These are phyloP conservation scores for Trichosurus vulpecula DNA, from an alignment of 2,797 vertebrate species.

Conservation along the genomic window DNA sequence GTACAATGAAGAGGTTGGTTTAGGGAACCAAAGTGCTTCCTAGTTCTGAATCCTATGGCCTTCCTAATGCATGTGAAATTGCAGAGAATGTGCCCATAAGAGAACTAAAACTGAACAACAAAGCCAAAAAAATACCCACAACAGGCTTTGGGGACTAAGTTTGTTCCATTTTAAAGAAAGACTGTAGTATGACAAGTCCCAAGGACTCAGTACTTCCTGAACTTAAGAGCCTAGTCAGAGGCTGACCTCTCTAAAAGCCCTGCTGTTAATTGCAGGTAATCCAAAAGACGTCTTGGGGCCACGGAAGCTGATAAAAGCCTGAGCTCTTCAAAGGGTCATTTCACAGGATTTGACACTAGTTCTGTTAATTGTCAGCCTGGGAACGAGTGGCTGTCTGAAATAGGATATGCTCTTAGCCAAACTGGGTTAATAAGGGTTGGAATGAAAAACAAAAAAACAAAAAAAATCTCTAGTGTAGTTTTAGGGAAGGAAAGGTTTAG, in stretches of 20 bases:
- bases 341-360: slow-evolving; percentile 11
- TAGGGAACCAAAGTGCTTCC: not conserved
- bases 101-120: not conserved
- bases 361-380: slow-evolving; percentile 10
- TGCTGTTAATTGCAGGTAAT: slow-evolving; percentile 28
- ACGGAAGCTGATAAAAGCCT: slow-evolving; percentile 27
- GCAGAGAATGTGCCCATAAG: not conserved
- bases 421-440: not conserved
- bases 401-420: not conserved
- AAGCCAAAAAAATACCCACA: not conserved
- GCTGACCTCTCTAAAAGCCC: not conserved
- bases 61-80: not conserved
- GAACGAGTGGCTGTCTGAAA: slow-evolving; percentile 29
- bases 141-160: not conserved
- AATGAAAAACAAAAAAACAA: not conserved
- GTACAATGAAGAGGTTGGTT: not conserved
- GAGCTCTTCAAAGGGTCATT: slow-evolving; percentile 8
- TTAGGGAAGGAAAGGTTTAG: not conserved
- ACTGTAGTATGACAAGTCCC: not conserved
- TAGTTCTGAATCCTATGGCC: not conserved
- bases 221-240: not conserved
- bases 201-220: not conserved
- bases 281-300: not conserved
- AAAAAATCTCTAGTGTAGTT: not conserved
- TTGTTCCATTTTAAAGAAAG: not conserved